Percentiles rank a stretch among this genome's conserved stretches.
phyloP scores from a whole-genome alignment of 2,888 invertebrate genomes.

The Dascillus cervinus region DNA sequence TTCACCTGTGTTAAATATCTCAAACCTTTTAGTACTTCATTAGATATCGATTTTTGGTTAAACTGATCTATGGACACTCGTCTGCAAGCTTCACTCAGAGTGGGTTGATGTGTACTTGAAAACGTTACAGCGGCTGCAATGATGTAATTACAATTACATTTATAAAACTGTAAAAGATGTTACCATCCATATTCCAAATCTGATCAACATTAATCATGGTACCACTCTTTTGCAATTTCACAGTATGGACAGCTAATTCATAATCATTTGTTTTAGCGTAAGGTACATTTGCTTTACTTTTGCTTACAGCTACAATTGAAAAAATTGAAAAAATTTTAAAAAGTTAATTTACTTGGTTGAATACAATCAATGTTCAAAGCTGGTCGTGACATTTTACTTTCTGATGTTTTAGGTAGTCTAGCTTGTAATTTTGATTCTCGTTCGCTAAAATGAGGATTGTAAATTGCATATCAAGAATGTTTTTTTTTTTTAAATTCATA shows the following conservation, averaged over 20 bases:
- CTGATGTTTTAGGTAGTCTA: no score
- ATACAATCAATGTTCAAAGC: no score
- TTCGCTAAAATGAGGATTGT: no score
- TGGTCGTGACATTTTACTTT: no score
- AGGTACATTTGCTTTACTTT: no score
- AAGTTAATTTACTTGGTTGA: no score
- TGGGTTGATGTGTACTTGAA: conserved; percentile 24
- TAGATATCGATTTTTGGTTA: conserved; percentile 47
- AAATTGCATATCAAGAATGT: no score
- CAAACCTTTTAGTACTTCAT: conserved; percentile 50
- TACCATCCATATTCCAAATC: conserved; percentile 43
- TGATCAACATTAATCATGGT: conserved; percentile 49
- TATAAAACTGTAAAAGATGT: conserved; percentile 2
- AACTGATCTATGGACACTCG: conserved; percentile 45
- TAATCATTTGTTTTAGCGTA: conserved; percentile 32
- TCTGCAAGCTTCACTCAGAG: conserved; percentile 23
- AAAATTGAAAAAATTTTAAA: no score
- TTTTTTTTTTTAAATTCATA: no score
- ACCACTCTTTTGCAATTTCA: conserved; percentile 49
- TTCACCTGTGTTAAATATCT: conserved; percentile 43
- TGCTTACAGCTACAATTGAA: no score
- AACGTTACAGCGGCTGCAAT: conserved; percentile 28
- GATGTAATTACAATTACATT: conserved; percentile 1
- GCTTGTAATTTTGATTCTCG: no score
- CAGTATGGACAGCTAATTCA: conserved; percentile 50